Conservation (phyloP, 2,113 vertebrate species). For the Engraulis encrasicolus region DNA sequence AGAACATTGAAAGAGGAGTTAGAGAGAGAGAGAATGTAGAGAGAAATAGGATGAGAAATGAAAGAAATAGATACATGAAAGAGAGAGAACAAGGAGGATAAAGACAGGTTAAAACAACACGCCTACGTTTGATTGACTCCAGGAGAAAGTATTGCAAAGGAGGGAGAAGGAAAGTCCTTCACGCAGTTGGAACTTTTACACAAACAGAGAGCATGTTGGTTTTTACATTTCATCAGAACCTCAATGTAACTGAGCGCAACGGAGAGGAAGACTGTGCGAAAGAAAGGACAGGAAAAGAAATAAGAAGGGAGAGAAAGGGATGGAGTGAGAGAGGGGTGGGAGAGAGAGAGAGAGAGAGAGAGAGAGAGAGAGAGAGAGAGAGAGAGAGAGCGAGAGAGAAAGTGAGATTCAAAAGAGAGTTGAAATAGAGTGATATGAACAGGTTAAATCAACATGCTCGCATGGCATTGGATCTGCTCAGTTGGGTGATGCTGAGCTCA, state of each 20-base stretch:
- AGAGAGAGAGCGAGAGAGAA: too few relatives aligned
- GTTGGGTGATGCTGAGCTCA: neutral
- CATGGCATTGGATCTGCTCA: neutral
- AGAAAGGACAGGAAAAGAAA: neutral
- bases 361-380: neutral
- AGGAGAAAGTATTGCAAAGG: too few relatives aligned
- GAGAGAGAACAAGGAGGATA: too few relatives aligned
- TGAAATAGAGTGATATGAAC: neutral
- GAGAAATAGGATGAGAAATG: too few relatives aligned
- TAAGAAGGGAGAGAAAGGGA: neutral
- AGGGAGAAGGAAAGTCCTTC: too few relatives aligned
- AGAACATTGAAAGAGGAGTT: too few relatives aligned
- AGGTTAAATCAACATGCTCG: conserved; percentile 9
- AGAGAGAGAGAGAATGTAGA: too few relatives aligned
- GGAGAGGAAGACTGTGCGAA: neutral
- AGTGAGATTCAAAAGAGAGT: neutral
- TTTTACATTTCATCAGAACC: neutral
- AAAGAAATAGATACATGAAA: too few relatives aligned
- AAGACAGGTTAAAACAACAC: too few relatives aligned
- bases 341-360: neutral
- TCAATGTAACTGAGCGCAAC: neutral
- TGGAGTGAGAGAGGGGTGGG: neutral
- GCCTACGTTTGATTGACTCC: too few relatives aligned
- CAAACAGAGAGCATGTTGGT: neutral
- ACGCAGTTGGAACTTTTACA: neutral